A percentile compares a stretch with the other conserved stretches of the same genome.
Evolutionary conservation across 2,797 vertebrate genomes (phyloP).

Genomic region (Synaphobranchus kaupii): DNA sequence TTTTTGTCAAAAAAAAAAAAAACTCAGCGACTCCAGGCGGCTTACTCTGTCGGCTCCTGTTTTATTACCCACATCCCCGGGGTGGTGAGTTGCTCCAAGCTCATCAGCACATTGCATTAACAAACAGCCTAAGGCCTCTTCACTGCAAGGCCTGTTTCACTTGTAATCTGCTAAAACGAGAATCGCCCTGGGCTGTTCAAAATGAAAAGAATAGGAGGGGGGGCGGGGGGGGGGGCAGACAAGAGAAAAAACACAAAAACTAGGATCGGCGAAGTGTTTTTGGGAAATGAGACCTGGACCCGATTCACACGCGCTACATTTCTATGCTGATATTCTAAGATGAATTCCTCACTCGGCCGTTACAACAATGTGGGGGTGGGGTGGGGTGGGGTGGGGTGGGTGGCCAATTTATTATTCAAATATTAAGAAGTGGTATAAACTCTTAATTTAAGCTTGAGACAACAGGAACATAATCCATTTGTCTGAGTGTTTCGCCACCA

Average conservation of each 20-base stretch:
- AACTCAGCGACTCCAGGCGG: conserved; percentile 62
- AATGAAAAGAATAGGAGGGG: neutral
- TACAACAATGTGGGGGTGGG: neutral
- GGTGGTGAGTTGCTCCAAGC: conserved; percentile 67
- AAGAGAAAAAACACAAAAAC: conserved; percentile 1
- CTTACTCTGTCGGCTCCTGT: conserved; percentile 59
- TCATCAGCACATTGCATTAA: conserved; percentile 65
- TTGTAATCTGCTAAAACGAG: conserved; percentile 24
- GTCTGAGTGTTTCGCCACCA: neutral
- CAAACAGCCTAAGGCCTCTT: conserved; percentile 69
- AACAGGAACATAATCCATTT: conserved; percentile 7
- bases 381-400: neutral
- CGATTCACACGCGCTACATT: neutral
- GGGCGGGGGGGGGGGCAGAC: too few relatives aligned
- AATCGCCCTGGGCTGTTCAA: neutral
- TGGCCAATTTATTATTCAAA: neutral
- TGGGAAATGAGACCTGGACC: neutral
- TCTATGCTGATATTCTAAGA: neutral
- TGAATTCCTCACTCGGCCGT: neutral
- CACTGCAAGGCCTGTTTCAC: conserved; percentile 53
- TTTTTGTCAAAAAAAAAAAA: conserved; percentile 41
- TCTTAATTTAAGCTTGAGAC: conserved; percentile 14
- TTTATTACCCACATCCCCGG: conserved; percentile 62
- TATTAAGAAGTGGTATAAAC: neutral
- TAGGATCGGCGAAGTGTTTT: neutral